These are phyloP conservation scores for Eristalis arbustorum DNA, from an alignment of 2,888 invertebrate species.

Conservation along the genomic window DNA sequence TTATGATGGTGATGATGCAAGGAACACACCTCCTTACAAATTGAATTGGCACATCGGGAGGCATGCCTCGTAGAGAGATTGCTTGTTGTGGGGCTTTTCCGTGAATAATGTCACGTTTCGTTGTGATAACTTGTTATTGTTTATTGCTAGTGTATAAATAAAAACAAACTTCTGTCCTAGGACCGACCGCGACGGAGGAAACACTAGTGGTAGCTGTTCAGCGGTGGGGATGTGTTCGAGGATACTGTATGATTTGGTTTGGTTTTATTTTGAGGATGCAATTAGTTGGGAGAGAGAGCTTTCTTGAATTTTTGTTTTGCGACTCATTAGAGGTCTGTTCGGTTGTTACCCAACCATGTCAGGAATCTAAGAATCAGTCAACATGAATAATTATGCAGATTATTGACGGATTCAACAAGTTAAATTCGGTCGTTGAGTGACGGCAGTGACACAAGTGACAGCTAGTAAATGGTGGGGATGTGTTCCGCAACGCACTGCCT, in stretches of 20 bases:
- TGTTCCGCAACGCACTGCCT: too few relatives aligned
- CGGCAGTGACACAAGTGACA: too few relatives aligned
- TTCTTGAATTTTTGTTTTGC: too few relatives aligned
- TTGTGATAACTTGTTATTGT: conserved; percentile 4
- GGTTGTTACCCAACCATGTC: too few relatives aligned
- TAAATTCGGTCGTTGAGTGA: too few relatives aligned
- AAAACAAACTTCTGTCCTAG: not conserved
- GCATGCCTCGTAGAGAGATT: conserved; percentile 9
- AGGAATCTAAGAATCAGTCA: rapidly evolving
- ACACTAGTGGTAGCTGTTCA: not conserved
- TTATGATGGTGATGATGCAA: conserved; percentile 55
- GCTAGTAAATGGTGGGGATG: too few relatives aligned
- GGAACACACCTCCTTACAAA: conserved; percentile 66
- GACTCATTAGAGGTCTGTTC: too few relatives aligned
- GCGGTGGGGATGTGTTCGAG: not conserved
- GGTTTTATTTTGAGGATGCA: too few relatives aligned
- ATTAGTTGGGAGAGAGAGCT: too few relatives aligned
- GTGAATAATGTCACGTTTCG: conserved; percentile 55
- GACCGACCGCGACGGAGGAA: not conserved
- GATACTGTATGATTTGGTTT: too few relatives aligned
- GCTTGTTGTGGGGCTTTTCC: conserved; percentile 30
- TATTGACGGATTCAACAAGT: too few relatives aligned
- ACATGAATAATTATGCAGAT: too few relatives aligned
- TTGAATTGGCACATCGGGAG: conserved; percentile 55
- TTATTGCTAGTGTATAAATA: conserved; percentile 15